Evolutionary conservation across 2,797 vertebrate species (phyloP), one percentile per base, ranked within the genome.

Genomic region (Pseudochromis fuscus): DNA sequence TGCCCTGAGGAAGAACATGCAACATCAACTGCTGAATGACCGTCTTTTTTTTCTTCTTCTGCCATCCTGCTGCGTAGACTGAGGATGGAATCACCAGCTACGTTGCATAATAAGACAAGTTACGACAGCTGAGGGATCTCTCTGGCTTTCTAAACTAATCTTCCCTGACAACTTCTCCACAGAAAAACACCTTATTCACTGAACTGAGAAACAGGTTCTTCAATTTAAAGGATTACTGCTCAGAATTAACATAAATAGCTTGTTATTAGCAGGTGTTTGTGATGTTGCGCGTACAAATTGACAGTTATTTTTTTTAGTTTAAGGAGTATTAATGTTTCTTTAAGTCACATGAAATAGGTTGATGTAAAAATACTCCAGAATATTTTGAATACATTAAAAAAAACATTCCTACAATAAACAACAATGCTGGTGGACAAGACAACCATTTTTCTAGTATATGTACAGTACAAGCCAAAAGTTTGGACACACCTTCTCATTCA

Each of bases 91-190:
- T 70, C 71, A 38, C 25, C 35, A 0, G 30, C 37, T 40, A 0
- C 0, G 7, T 85, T 87, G 72, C 83, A 77, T 81, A 84, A 91
- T 79, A 53, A 67, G 74, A 75, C 83, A 87, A 68, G 88, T 85
- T 60, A 59, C 45, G 83, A 80, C 87, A 84, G 59, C 63, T 35
- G 73, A n/a, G 57, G 65, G 64, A 83, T 79, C 63, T 78, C 65
- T 72, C 37, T 21, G 50, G 40, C 53, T 78, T 67, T 87, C 70
- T 76, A 77, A 85, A 77, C 67, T 86, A 81, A 87, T 83, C 62
- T 75, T 51, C 33, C 33, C 49, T 84, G 87, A 88, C 84, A 79
- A 67, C 59, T 57, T 75, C 37, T 68, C 24, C 15, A 19, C 64
- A 63, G 67, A 73, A 65, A 81, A 87, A 67, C 75, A 75, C 66